A percentile compares a stretch with the other conserved stretches of the same genome.
These are phyloP conservation scores for Hoplodrina ambigua DNA, from an alignment of 2,888 invertebrate species.

Conservation along the genomic window DNA sequence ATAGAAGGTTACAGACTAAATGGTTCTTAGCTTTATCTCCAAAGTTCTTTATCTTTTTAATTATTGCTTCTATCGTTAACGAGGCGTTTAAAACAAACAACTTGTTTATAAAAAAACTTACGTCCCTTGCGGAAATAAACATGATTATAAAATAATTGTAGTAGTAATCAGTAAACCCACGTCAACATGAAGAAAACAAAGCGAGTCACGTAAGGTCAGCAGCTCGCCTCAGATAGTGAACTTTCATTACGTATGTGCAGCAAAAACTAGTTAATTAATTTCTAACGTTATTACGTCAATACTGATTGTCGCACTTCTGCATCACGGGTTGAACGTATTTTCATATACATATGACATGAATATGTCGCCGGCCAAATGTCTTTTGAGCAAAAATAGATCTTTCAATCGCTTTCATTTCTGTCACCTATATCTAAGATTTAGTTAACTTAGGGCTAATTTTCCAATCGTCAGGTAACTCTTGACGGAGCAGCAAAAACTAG, in stretches of 20 bases:
- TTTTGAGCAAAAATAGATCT: neutral
- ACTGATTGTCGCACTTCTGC: slow-evolving; percentile 18
- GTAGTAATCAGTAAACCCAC: slow-evolving; percentile 24
- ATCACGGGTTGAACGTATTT: slow-evolving; percentile 17
- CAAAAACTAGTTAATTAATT: slow-evolving; percentile 38
- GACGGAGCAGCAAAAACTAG: slow-evolving; percentile 35
- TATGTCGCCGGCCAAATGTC: neutral
- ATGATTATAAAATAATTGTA: slow-evolving; percentile 29
- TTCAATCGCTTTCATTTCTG: neutral
- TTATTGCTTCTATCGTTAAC: slow-evolving; percentile 17
- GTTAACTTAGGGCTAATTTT: too few species aligned
- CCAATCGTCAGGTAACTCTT: too few species aligned
- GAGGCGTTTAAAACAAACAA: slow-evolving; percentile 9
- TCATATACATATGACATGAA: neutral
- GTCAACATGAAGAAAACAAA: slow-evolving; percentile 58
- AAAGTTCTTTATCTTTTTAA: neutral
- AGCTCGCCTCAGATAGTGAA: slow-evolving; percentile 45
- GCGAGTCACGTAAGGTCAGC: slow-evolving; percentile 52
- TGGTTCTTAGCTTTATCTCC: neutral
- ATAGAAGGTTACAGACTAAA: neutral
- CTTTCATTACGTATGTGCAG: slow-evolving; percentile 59
- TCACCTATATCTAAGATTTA: slow-evolving; percentile 3
- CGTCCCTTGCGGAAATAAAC: slow-evolving; percentile 21
- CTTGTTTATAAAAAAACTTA: slow-evolving; percentile 13
- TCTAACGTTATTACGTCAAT: slow-evolving; percentile 29